These are phyloP conservation scores for Acanthochromis polyacanthus DNA, from an alignment of 2,113 vertebrate genomes.

Conservation along the genomic window DNA sequence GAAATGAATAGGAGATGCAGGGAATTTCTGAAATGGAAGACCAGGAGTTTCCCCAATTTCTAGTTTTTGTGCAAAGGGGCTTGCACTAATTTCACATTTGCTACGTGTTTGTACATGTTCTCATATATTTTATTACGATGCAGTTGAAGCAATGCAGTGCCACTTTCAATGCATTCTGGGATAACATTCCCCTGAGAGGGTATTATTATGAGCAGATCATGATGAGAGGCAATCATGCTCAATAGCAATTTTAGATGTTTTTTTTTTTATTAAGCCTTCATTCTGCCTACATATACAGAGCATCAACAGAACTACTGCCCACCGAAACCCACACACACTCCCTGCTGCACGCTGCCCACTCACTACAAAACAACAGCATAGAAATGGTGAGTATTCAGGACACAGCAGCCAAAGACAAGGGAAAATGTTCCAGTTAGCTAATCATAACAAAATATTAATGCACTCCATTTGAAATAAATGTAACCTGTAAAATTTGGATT, in stretches of 20 bases:
- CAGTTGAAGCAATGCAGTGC: not conserved
- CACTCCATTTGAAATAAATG: not conserved
- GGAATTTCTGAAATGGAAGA: no score
- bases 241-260: constrained; percentile 28
- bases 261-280: constrained; percentile 47
- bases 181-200: not conserved
- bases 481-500: not conserved
- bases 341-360: constrained; percentile 66
- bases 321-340: constrained; percentile 63
- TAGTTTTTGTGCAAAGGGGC: no score
- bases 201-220: constrained; percentile 20
- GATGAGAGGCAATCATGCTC: constrained; percentile 31
- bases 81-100: no score
- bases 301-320: constrained; percentile 52
- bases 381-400: constrained; percentile 33
- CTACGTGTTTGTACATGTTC: not conserved
- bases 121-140: not conserved
- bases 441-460: not conserved
- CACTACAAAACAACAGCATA: constrained; percentile 58
- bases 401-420: constrained; percentile 24
- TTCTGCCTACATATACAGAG: constrained; percentile 53
- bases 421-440: not conserved
- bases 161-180: constrained; percentile 14
- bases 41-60: no score
- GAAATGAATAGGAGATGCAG: no score